A percentile compares a stretch with the other conserved stretches of the same genome.
These are phyloP conservation scores for Gymnocheta viridis DNA, from an alignment of 2,888 invertebrate genomes.

Conservation along the genomic window DNA sequence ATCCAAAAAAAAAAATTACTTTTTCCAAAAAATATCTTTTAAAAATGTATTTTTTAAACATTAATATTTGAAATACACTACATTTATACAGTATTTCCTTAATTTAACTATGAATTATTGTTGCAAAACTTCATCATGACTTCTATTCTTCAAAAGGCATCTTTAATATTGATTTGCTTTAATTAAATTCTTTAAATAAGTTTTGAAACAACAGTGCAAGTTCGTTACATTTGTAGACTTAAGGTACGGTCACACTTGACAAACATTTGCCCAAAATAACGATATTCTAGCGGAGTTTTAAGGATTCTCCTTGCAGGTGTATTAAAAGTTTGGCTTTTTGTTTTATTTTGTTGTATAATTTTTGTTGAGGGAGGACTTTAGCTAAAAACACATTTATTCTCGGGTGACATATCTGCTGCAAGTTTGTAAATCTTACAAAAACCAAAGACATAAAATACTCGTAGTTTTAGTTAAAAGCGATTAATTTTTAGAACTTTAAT, in stretches of 20 bases:
- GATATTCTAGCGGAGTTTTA: neutral
- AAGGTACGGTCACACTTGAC: neutral
- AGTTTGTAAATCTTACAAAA: slow-evolving; percentile 21
- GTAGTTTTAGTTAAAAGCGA: neutral
- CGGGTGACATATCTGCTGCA: slow-evolving; percentile 11
- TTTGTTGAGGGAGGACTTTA: neutral
- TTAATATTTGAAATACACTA: too few relatives aligned
- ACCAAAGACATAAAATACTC: neutral
- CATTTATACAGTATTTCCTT: too few relatives aligned
- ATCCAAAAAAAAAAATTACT: neutral
- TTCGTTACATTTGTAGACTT: neutral
- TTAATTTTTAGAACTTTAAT: neutral
- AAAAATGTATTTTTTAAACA: neutral
- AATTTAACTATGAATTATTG: too few relatives aligned
- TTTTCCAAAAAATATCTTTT: neutral
- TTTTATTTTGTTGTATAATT: neutral
- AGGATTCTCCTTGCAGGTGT: neutral
- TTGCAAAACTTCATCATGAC: too few relatives aligned
- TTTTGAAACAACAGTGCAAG: neutral
- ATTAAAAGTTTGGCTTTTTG: neutral
- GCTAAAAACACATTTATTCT: slow-evolving; percentile 20
- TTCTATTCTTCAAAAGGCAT: too few relatives aligned
- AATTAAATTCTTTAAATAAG: slow-evolving; percentile 2
- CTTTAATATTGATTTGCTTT: neutral
- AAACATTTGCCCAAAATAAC: neutral